phyloP scores from a whole-genome alignment of 2,888 invertebrate species.

The Sussaba pulchella region DNA sequence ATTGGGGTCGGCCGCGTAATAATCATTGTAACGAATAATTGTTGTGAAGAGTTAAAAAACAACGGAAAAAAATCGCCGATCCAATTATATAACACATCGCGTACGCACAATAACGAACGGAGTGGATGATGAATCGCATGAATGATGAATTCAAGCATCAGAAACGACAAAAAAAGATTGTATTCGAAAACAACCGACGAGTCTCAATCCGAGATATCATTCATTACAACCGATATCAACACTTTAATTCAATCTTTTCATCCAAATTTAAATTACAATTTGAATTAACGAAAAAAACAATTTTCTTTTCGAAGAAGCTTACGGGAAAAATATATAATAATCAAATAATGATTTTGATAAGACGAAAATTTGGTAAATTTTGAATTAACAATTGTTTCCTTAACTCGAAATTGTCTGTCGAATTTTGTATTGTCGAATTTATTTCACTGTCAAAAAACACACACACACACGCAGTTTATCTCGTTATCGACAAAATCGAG shows the following conservation, averaged over 20 bases:
- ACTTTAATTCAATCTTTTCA: slow-evolving; percentile 59
- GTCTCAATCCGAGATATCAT: slow-evolving; percentile 40
- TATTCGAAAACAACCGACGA: slow-evolving; percentile 72
- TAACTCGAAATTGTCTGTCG: no score
- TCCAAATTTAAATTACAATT: neutral
- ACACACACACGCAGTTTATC: slow-evolving; percentile 7
- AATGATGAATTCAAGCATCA: slow-evolving; percentile 32
- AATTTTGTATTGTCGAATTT: no score
- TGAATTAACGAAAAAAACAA: no score
- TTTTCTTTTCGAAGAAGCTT: no score
- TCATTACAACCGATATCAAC: slow-evolving; percentile 41
- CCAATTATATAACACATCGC: slow-evolving; percentile 56
- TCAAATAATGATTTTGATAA: no score
- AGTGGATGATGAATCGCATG: slow-evolving; percentile 11
- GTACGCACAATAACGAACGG: slow-evolving; percentile 41
- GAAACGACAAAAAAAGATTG: slow-evolving; percentile 70
- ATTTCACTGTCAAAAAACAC: no score
- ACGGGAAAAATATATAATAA: no score
- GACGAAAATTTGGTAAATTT: neutral
- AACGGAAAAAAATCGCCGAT: slow-evolving; percentile 61
- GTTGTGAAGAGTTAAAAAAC: slow-evolving; percentile 40
- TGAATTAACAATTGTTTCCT: neutral
- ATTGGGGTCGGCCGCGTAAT: slow-evolving; percentile 66
- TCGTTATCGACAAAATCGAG: slow-evolving; percentile 38
- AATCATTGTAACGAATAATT: slow-evolving; percentile 51